phyloP scores from a whole-genome alignment of 2,888 invertebrate species.

The Esperia sulphurella region DNA sequence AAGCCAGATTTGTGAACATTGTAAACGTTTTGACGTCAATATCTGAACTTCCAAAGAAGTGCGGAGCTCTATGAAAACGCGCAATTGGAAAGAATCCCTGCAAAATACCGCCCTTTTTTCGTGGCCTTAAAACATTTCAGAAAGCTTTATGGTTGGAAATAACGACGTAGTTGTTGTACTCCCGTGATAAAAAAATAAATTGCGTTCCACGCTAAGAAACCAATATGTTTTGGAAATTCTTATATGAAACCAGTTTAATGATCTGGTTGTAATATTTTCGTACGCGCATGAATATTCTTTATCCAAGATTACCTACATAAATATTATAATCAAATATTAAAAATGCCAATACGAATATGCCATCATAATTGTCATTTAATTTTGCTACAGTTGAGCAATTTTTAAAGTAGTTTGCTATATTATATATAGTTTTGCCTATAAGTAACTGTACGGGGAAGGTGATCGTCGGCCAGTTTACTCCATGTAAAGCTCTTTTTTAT shows the following conservation, averaged over 20 bases:
- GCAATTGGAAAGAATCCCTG: slow-evolving; percentile 66
- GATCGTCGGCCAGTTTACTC: too few relatives aligned
- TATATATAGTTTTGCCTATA: too few relatives aligned
- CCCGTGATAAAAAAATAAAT: neutral
- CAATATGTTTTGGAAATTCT: neutral
- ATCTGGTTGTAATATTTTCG: neutral
- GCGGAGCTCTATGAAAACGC: slow-evolving; percentile 53
- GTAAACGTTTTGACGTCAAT: slow-evolving; percentile 46
- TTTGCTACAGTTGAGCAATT: too few relatives aligned
- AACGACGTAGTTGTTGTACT: neutral
- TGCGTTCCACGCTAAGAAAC: neutral
- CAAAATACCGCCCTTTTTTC: slow-evolving; percentile 40
- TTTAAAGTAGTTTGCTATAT: too few relatives aligned
- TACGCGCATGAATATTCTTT: too few relatives aligned
- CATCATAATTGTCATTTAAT: too few relatives aligned
- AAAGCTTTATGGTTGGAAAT: neutral
- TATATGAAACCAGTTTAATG: neutral
- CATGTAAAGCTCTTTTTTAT: too few relatives aligned
- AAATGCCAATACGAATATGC: too few relatives aligned
- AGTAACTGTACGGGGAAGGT: too few relatives aligned
- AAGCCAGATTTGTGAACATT: slow-evolving; percentile 1
- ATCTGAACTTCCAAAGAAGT: slow-evolving; percentile 40
- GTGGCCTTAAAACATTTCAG: neutral
- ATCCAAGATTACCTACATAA: too few relatives aligned
- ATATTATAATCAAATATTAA: too few relatives aligned